Base-by-base conservation (phyloP, 2,888 invertebrate genomes). In the Meganola albula region DNA sequence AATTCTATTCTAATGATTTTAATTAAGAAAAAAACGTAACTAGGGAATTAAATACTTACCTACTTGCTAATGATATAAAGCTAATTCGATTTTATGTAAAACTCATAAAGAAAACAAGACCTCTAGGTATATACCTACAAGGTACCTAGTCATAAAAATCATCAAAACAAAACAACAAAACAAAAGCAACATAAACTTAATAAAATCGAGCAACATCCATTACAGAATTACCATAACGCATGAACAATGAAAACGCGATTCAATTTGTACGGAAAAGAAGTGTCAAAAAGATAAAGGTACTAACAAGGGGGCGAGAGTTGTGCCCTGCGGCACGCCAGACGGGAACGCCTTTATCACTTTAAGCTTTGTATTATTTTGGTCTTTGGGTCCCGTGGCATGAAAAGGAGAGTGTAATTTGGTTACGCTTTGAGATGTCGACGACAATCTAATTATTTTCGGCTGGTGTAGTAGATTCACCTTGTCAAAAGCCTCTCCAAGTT, bases 381-480 rank as follows among this genome's bases (percentile, higher is more conserved):
- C 72, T 73, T 71, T 70, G 67, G 65, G 61, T 66, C 66, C 69
- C 63, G 63, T 62, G 58, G 53, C 62, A 75, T 76, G 76, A 76
- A 80, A 76, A 79, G 82, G 78, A 79, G 75, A 74, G 74, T 74
- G 78, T 84, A 84, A 84, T 84, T 84, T 69, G 62, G 79, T 84
- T 85, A 82, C 77, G 76, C 82, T 84, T 84, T 78, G 84, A 85
- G 84, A 85, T 77, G 80, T 75, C 82, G 79, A 67, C 72, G 74
- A 74, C 76, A 82, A 83, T 82, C 75, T 79, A 80, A 82, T 85
- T 85, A 84, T 69, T 68, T 69, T 58, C 58, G 74, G 69, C 63
- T 67, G 65, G 65, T 64, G 60, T 59, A 57, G 58, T 63, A 59
- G 71, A 65, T 70, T 74, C 70, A 77, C 75, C 68, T 83, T 74